Conservation (phyloP, 2,113 vertebrate genomes). For the Mus spicilegus region DNA sequence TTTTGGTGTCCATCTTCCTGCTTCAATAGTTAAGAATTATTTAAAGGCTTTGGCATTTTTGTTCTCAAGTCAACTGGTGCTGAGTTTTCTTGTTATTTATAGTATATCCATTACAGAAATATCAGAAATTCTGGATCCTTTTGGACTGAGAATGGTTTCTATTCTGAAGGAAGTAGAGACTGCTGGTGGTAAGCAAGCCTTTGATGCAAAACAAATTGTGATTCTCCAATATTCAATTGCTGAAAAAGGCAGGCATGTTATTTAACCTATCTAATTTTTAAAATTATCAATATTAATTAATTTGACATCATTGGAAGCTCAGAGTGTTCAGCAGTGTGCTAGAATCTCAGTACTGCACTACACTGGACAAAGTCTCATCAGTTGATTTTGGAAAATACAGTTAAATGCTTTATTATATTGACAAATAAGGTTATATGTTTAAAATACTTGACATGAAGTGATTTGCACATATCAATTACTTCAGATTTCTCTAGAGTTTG, state of each 20-base stretch:
- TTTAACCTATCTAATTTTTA: background rate
- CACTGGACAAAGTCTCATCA: background rate
- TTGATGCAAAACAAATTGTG: background rate
- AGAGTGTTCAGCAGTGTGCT: background rate
- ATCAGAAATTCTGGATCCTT: background rate
- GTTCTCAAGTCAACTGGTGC: background rate
- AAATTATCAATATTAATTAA: background rate
- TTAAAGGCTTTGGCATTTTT: background rate
- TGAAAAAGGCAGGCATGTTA: background rate
- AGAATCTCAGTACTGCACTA: background rate
- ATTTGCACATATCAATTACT: constrained; percentile 4
- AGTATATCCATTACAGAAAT: background rate
- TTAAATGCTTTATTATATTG: background rate
- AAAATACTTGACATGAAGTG: background rate
- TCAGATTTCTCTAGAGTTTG: background rate
- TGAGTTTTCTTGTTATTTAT: background rate
- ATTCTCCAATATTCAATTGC: background rate
- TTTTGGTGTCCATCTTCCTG: background rate
- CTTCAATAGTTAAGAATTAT: background rate
- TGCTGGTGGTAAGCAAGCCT: background rate
- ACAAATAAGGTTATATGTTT: background rate
- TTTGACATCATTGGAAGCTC: background rate
- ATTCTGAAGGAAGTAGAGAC: background rate
- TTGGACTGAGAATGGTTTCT: background rate
- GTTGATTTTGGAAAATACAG: background rate